phyloP scores from a whole-genome alignment of 2,888 invertebrate species.

The Drosophila paranaensis region DNA sequence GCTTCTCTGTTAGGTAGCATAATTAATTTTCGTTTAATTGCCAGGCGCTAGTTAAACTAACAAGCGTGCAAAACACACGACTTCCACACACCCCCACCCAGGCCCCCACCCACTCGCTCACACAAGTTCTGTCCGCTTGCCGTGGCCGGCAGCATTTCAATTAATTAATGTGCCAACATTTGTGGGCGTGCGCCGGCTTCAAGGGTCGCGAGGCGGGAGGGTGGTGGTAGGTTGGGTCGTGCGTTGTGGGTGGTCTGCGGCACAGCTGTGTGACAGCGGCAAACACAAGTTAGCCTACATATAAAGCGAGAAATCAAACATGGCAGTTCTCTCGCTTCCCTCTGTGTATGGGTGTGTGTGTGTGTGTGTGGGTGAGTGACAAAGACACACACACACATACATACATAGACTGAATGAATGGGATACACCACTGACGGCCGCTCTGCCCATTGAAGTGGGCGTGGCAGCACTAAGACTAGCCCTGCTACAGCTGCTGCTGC shows the following conservation, averaged over 20 bases:
- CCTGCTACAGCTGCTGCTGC: slow-evolving; percentile 5
- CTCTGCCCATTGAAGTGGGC: slow-evolving; percentile 46
- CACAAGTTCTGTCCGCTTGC: slow-evolving; percentile 13
- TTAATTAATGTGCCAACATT: slow-evolving; percentile 80
- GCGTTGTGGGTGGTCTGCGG: neutral
- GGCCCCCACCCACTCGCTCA: neutral
- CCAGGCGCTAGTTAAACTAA: slow-evolving; percentile 78
- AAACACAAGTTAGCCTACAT: slow-evolving; percentile 74
- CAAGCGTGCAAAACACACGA: slow-evolving; percentile 70
- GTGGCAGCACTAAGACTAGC: slow-evolving; percentile 24
- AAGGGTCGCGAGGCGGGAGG: neutral
- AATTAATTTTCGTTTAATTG: slow-evolving; percentile 77
- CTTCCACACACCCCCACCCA: slow-evolving; percentile 1
- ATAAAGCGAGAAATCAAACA: slow-evolving; percentile 75
- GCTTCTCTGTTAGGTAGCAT: slow-evolving; percentile 62
- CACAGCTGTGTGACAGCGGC: slow-evolving; percentile 63
- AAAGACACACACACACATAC: slow-evolving; percentile 10
- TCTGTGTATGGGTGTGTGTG: neutral
- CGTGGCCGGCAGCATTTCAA: slow-evolving; percentile 75
- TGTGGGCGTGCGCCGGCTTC: slow-evolving; percentile 48
- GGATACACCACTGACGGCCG: slow-evolving; percentile 20
- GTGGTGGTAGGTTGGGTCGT: no score
- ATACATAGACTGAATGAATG: slow-evolving; percentile 6
- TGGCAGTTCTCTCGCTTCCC: slow-evolving; percentile 59
- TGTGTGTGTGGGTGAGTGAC: slow-evolving; percentile 1